These are phyloP conservation scores for Mycalesis mineus DNA, from an alignment of 2,888 invertebrate species.

Conservation along the genomic window DNA sequence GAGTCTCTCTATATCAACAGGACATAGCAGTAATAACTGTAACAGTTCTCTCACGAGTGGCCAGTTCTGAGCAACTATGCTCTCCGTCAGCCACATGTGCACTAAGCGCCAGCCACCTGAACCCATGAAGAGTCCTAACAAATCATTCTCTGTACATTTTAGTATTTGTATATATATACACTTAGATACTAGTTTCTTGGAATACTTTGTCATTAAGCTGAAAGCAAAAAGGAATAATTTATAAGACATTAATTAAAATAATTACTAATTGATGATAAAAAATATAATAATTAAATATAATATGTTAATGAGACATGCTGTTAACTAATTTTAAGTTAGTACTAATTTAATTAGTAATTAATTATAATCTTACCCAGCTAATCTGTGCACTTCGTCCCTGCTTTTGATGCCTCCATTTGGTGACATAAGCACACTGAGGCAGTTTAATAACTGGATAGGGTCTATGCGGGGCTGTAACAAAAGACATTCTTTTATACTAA, in stretches of 20 bases:
- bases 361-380: conserved; percentile 85
- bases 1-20: conserved; percentile 92
- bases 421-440: conserved; percentile 90
- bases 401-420: conserved; percentile 93
- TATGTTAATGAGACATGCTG: not conserved
- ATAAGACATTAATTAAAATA: not conserved
- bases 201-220: conserved; percentile 97
- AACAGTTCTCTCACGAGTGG: conserved; percentile 91
- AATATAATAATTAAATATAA: not conserved
- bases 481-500: conserved; percentile 22
- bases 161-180: conserved; percentile 96
- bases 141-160: conserved; percentile 88
- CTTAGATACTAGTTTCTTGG: conserved; percentile 95
- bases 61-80: conserved; percentile 89
- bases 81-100: conserved; percentile 93
- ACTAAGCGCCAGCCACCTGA: conserved; percentile 95
- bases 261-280: not conserved
- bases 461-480: conserved; percentile 93
- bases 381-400: conserved; percentile 89
- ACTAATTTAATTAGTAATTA: conserved; percentile 9
- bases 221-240: conserved; percentile 49
- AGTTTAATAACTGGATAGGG: conserved; percentile 91
- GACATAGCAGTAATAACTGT: conserved; percentile 89
- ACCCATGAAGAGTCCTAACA: conserved; percentile 92
- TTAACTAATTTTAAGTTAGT: not conserved